A percentile compares a stretch with the other conserved stretches of the same genome.
These are phyloP conservation scores for Drosophila paulistorum DNA, from an alignment of 1,140 invertebrate genomes.

Conservation along the genomic window DNA sequence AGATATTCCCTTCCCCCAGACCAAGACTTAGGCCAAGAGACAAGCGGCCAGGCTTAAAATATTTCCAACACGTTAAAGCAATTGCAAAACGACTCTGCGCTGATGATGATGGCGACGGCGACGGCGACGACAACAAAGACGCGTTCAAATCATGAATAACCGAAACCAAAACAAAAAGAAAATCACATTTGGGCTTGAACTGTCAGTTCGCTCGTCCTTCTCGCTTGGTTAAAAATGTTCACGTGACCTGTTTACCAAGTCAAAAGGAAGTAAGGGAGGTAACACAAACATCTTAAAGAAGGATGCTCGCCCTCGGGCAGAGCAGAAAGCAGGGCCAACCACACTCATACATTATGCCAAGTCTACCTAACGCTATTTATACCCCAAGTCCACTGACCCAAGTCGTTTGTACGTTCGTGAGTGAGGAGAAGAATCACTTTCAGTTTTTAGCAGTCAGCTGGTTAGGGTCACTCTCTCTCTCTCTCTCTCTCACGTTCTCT, in stretches of 20 bases:
- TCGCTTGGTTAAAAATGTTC: constrained; percentile 53
- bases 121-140: constrained; percentile 43
- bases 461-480: constrained; percentile 11
- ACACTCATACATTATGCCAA: constrained; percentile 8
- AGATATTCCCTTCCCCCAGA: neutral
- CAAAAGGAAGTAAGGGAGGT: constrained; percentile 29
- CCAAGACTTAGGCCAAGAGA: constrained; percentile 30
- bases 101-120: too few species aligned
- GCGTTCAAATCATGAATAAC: constrained; percentile 45
- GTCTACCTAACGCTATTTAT: constrained; percentile 47
- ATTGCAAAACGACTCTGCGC: constrained; percentile 48
- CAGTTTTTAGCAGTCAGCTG: constrained; percentile 62
- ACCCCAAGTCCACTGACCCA: constrained; percentile 25
- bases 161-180: constrained; percentile 21
- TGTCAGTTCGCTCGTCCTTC: constrained; percentile 12
- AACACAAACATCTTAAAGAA: constrained; percentile 37
- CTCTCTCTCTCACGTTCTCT: constrained; percentile 14
- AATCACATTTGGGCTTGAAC: constrained; percentile 59
- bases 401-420: constrained; percentile 26
- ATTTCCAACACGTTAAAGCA: constrained; percentile 76
- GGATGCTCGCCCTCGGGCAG: constrained; percentile 41
- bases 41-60: constrained; percentile 49
- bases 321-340: constrained; percentile 4
- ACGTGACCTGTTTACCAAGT: constrained; percentile 78
- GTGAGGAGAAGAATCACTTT: constrained; percentile 52